phyloP scores from a whole-genome alignment of 1,140 invertebrate genomes.

The Cydia pomonella region DNA sequence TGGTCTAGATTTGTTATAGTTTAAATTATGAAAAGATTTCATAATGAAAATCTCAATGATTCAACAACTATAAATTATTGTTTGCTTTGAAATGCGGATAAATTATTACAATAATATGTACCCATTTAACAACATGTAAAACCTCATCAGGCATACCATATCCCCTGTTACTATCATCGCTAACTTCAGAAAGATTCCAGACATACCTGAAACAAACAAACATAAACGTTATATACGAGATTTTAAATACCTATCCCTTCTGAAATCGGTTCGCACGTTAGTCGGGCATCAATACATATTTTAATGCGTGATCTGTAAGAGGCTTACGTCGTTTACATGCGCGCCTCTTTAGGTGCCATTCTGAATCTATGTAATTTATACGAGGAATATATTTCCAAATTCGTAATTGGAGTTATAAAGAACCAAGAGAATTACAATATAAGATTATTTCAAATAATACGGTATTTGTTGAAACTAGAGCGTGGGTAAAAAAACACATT shows the following conservation, averaged over 20 bases:
- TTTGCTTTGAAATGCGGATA: neutral
- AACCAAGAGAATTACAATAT: no score
- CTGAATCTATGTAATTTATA: neutral
- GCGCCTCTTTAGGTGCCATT: neutral
- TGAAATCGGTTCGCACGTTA: neutral
- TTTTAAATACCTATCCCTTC: neutral
- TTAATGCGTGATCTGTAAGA: neutral
- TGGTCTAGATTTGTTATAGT: no score
- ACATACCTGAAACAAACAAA: conserved; percentile 31
- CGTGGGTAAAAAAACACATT: no score
- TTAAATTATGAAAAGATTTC: no score
- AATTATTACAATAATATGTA: neutral
- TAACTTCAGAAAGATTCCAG: neutral
- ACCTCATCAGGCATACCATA: neutral
- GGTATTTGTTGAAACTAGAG: no score
- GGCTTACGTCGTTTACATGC: neutral
- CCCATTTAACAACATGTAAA: neutral
- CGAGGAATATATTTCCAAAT: neutral
- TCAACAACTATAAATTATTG: neutral
- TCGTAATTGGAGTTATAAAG: no score
- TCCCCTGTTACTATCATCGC: neutral
- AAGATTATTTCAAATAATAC: no score
- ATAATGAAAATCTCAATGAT: neutral
- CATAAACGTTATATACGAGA: neutral
- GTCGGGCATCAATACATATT: neutral